Percentiles rank a stretch among this genome's conserved stretches.
phyloP scores from a whole-genome alignment of 2,888 invertebrate genomes.

The Lottia gigantea region DNA sequence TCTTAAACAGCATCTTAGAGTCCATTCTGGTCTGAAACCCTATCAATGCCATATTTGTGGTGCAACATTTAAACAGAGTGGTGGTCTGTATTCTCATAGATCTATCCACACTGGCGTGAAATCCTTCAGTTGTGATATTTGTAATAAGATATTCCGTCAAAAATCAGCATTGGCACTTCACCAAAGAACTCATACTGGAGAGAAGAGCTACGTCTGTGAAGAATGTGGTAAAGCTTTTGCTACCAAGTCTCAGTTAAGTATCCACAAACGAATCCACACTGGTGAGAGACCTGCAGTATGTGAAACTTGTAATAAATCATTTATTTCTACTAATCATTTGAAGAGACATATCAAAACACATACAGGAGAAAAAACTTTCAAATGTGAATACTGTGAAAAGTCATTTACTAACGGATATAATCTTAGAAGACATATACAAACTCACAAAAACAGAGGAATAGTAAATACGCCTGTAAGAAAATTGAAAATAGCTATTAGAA shows the following conservation, averaged over 20 bases:
- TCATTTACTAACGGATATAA: slow-evolving; percentile 8
- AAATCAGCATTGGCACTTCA: slow-evolving; percentile 26
- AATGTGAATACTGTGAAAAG: slow-evolving; percentile 10
- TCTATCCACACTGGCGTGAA: too few species aligned
- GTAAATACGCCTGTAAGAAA: too few species aligned
- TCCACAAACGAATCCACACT: slow-evolving; percentile 4
- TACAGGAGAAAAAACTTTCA: slow-evolving; percentile 13
- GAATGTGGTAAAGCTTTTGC: slow-evolving; percentile 28
- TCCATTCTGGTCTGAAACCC: too few species aligned
- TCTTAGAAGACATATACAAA: slow-evolving; percentile 6
- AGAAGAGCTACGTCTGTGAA: slow-evolving; percentile 29
- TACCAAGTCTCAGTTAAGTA: background rate
- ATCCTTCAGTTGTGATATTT: too few species aligned
- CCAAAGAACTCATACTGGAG: slow-evolving; percentile 29
- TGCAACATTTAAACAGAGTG: too few species aligned
- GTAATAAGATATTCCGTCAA: slow-evolving; percentile 25
- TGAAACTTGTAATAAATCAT: slow-evolving; percentile 10
- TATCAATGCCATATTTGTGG: too few species aligned
- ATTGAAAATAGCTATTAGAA: too few species aligned
- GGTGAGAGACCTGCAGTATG: slow-evolving; percentile 14
- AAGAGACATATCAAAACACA: slow-evolving; percentile 11
- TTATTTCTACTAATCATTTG: slow-evolving; percentile 1
- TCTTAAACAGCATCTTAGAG: background rate
- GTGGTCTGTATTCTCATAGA: too few species aligned
- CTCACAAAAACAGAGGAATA: background rate